A percentile compares a stretch with the other conserved stretches of the same genome.
Conservation (phyloP, 2,113 vertebrate genomes). For the Myotis lucifugus region DNA sequence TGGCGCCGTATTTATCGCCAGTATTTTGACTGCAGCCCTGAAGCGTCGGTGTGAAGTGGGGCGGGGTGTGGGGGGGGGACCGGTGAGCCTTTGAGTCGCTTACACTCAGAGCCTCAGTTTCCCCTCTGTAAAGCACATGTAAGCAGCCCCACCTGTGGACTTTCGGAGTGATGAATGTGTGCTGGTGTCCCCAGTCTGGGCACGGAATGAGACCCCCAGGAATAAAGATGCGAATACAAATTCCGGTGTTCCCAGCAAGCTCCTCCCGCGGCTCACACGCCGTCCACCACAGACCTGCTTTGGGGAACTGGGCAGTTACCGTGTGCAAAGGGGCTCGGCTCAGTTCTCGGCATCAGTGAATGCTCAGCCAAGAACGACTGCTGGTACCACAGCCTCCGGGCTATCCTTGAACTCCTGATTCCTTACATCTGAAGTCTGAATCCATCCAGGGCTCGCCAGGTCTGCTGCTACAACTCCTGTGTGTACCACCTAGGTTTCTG, state of each 20-base stretch:
- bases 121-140: background rate
- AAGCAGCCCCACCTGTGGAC: background rate
- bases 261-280: background rate
- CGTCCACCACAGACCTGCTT: background rate
- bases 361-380: background rate
- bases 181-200: background rate
- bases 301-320: background rate
- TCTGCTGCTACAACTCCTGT: background rate
- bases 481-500: fast-evolving
- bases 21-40: background rate
- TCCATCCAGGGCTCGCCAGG: fast-evolving
- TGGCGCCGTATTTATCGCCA: background rate
- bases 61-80: background rate
- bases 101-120: background rate
- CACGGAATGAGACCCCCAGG: background rate
- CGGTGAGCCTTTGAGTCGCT: background rate
- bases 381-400: background rate
- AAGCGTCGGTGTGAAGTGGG: too few species aligned
- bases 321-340: background rate
- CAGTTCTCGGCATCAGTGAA: background rate
- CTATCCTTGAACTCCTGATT: background rate
- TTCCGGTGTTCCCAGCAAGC: background rate
- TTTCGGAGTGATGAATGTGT: background rate
- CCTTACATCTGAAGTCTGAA: background rate
- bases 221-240: background rate